Conservation (phyloP, 2,888 invertebrate genomes). For the Mythimna vitellina region DNA sequence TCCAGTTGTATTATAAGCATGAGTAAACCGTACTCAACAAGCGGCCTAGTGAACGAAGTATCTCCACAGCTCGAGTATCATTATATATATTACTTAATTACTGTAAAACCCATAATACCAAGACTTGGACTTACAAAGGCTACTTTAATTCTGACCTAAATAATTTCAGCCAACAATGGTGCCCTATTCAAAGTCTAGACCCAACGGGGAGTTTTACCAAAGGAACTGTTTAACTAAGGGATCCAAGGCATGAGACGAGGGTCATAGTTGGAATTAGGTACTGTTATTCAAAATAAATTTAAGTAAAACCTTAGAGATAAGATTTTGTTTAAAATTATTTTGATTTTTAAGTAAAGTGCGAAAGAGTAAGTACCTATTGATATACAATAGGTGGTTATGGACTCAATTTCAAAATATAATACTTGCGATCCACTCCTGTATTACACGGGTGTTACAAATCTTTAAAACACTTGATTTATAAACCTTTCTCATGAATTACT, state of each 20-base stretch:
- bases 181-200: conserved; percentile 49
- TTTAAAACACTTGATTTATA: no score
- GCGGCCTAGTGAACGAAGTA: background rate
- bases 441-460: no score
- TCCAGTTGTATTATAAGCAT: background rate
- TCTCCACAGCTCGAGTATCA: background rate
- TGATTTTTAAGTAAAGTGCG: background rate
- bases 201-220: conserved; percentile 40
- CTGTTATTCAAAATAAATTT: background rate
- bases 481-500: no score
- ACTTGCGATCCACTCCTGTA: no score
- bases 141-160: conserved; percentile 46
- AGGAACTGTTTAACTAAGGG: conserved; percentile 43
- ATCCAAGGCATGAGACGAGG: conserved; percentile 42
- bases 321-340: conserved; percentile 36
- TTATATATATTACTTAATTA: conserved; percentile 38
- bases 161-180: conserved; percentile 50
- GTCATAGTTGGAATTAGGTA: conserved; percentile 33
- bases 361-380: background rate
- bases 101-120: conserved; percentile 22
- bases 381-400: no score
- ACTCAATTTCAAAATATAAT: no score
- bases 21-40: conserved; percentile 1
- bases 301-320: background rate
- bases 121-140: conserved; percentile 34